phyloP scores from a whole-genome alignment of 37 sponge, comb jelly and placozoan genomes.

The Crambe crambe region DNA sequence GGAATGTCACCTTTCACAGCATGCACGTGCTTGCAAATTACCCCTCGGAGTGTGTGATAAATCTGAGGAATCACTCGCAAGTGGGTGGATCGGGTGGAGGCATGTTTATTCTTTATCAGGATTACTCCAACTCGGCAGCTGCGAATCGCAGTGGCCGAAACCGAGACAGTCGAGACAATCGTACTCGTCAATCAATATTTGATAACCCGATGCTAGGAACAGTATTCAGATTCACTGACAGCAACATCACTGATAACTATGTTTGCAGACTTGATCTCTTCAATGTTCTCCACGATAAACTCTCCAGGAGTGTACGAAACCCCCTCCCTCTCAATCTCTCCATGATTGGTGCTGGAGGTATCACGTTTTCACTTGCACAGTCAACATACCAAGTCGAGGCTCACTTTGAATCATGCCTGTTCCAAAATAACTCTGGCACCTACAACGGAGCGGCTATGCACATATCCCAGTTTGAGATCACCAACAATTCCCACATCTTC shows the following conservation, averaged over 20 bases:
- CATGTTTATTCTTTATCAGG: constrained; percentile 12
- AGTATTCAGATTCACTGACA: neutral
- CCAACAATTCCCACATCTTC: constrained; percentile 7
- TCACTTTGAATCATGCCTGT: neutral
- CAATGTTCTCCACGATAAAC: neutral
- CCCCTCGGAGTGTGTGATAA: constrained; percentile 2
- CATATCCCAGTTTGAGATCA: constrained; percentile 18
- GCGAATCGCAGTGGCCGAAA: neutral
- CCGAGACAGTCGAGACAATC: neutral
- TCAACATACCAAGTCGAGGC: neutral
- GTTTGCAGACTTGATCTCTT: constrained; percentile 17
- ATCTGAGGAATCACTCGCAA: neutral
- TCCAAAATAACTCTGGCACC: constrained; percentile 28
- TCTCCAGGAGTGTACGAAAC: neutral
- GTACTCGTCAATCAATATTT: neutral
- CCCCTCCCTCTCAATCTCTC: neutral
- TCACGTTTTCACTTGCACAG: constrained; percentile 41
- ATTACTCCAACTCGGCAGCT: neutral
- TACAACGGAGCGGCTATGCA: constrained; percentile 29
- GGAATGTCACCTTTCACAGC: neutral
- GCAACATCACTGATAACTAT: constrained; percentile 12
- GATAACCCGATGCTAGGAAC: neutral
- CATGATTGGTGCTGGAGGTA: constrained; percentile 47
- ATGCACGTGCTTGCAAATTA: neutral
- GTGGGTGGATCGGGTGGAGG: constrained; percentile 19